phyloP scores from a whole-genome alignment of 2,797 vertebrate genomes.

The Oceanodroma leucorhoa region DNA sequence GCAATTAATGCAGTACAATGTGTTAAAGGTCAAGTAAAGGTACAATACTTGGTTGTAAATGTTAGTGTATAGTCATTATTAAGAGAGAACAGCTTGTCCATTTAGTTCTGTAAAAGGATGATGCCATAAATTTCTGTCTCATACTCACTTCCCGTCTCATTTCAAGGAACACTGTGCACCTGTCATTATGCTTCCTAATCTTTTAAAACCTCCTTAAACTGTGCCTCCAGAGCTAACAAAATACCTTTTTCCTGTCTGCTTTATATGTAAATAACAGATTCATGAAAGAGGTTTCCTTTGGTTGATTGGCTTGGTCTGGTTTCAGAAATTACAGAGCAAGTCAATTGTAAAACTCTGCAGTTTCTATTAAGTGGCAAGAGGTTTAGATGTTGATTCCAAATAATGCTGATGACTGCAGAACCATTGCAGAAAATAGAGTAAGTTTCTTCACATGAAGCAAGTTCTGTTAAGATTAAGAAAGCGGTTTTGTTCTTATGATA shows the following conservation, averaged over 20 bases:
- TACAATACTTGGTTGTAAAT: slow-evolving; percentile 39
- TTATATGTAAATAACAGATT: slow-evolving; percentile 60
- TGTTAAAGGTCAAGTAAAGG: slow-evolving; percentile 60
- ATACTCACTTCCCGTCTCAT: slow-evolving; percentile 32
- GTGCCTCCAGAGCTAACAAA: slow-evolving; percentile 62
- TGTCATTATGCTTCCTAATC: slow-evolving; percentile 64
- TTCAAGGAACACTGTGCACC: slow-evolving; percentile 55
- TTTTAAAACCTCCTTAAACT: slow-evolving; percentile 58
- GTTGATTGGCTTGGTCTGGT: slow-evolving; percentile 56
- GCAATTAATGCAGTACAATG: slow-evolving; percentile 41
- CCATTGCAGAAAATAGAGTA: not conserved
- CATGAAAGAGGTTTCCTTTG: slow-evolving; percentile 64
- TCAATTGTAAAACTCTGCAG: slow-evolving; percentile 14
- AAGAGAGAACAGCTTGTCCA: slow-evolving; percentile 43
- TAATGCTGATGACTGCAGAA: slow-evolving; percentile 30
- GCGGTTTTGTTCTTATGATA: not conserved
- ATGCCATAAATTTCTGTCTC: slow-evolving; percentile 39
- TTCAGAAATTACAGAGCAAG: slow-evolving; percentile 33
- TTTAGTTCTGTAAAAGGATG: slow-evolving; percentile 48
- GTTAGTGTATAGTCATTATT: slow-evolving; percentile 33
- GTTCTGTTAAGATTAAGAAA: slow-evolving; percentile 3
- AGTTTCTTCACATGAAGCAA: slow-evolving; percentile 3
- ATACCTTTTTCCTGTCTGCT: slow-evolving; percentile 67
- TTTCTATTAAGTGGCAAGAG: not conserved
- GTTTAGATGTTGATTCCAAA: not conserved